A percentile compares a stretch with the other conserved stretches of the same genome.
Evolutionary conservation across 1,140 invertebrate species (phyloP).

Genomic region (Aphelenchoides besseyi): DNA sequence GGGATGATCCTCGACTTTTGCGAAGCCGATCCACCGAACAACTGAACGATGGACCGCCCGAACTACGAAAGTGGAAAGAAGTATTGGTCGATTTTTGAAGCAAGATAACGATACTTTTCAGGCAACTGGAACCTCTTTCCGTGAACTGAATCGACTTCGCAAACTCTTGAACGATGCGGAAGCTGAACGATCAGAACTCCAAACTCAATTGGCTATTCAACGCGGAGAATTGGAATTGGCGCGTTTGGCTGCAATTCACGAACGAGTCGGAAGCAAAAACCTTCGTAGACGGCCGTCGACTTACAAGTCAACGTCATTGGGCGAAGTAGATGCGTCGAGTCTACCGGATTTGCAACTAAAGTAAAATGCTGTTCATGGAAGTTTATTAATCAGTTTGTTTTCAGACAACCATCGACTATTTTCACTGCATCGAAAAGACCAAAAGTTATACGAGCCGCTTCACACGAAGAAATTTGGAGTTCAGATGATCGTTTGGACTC

Average conservation of each 20-base stretch:
- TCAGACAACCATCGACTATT: background rate
- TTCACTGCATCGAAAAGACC: background rate
- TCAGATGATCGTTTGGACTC: background rate
- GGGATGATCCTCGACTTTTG: slow-evolving; percentile 17
- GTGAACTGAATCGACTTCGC: slow-evolving; percentile 54
- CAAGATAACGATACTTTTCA: no score
- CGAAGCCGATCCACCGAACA: slow-evolving; percentile 35
- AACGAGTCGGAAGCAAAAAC: background rate
- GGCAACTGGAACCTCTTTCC: no score
- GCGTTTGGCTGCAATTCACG: background rate
- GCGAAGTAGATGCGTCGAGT: background rate
- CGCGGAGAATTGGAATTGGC: slow-evolving; percentile 56
- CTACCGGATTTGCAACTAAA: background rate
- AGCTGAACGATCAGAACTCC: slow-evolving; percentile 41
- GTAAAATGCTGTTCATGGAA: no score
- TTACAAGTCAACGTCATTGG: background rate
- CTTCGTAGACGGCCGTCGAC: background rate
- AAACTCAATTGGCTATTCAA: slow-evolving; percentile 48
- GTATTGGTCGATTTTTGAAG: slow-evolving; percentile 49
- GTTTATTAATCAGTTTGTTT: background rate
- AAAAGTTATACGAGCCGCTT: background rate
- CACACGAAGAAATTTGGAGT: background rate
- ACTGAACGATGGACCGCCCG: slow-evolving; percentile 19
- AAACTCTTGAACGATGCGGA: slow-evolving; percentile 40
- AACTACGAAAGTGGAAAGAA: slow-evolving; percentile 55